Conservation (phyloP, 2,888 invertebrate species). For the Agriopis aurantiaria region DNA sequence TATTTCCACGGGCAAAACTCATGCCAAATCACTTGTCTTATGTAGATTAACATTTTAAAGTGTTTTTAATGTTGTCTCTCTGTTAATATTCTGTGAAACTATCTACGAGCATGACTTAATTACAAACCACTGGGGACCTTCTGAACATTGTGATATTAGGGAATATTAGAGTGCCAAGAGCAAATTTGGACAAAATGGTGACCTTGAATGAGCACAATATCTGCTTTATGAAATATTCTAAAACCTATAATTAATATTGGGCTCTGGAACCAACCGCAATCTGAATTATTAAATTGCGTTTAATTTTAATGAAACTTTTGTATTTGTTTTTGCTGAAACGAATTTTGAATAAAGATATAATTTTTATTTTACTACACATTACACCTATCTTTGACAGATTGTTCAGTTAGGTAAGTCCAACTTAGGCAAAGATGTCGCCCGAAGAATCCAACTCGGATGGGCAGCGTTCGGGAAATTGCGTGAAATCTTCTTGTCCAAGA, state of each 20-base stretch:
- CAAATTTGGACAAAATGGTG: conserved; percentile 6
- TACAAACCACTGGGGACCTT: conserved; percentile 19
- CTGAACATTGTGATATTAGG: conserved; percentile 3
- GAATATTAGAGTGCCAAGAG: conserved; percentile 8
- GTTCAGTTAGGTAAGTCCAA: too few species aligned
- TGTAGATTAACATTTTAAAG: too few species aligned
- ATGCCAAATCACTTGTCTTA: too few species aligned
- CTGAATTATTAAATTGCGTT: not conserved
- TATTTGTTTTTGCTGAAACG: not conserved
- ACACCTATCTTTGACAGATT: too few species aligned
- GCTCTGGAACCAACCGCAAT: not conserved
- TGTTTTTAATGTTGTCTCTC: not conserved
- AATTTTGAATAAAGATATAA: not conserved
- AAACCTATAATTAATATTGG: not conserved
- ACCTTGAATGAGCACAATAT: conserved; percentile 7
- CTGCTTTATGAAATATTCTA: conserved; percentile 7
- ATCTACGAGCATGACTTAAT: conserved; percentile 19
- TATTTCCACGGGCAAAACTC: too few species aligned
- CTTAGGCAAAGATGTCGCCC: too few species aligned
- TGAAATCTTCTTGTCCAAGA: too few species aligned
- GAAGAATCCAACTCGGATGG: too few species aligned
- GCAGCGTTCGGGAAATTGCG: too few species aligned
- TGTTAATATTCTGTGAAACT: not conserved
- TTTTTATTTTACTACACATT: conserved; percentile 1
- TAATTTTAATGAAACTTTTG: not conserved